These are phyloP conservation scores for Anguilla megastoma DNA, from an alignment of 2,797 vertebrate species.

Conservation along the genomic window DNA sequence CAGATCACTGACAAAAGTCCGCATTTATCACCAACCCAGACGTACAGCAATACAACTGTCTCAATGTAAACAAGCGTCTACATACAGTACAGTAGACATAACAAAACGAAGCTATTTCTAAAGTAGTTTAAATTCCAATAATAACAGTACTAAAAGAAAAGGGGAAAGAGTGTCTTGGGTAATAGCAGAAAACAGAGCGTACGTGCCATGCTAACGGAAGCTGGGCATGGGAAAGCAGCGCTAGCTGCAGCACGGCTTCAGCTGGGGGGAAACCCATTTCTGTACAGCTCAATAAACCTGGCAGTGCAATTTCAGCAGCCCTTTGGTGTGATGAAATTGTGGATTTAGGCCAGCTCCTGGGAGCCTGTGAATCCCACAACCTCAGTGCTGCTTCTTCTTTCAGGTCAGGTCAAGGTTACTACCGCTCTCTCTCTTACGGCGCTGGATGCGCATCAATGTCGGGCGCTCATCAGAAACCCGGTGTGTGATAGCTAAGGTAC, in stretches of 20 bases:
- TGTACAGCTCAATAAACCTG: slow-evolving; percentile 3
- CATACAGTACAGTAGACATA: slow-evolving; percentile 2
- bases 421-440: background rate
- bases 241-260: background rate
- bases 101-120: background rate
- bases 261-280: slow-evolving; percentile 13
- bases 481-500: background rate
- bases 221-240: background rate
- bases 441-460: background rate
- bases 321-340: slow-evolving; percentile 15
- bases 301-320: slow-evolving; percentile 7
- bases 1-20: background rate
- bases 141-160: background rate
- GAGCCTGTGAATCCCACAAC: slow-evolving; percentile 2
- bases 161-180: background rate
- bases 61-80: background rate
- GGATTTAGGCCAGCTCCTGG: slow-evolving; percentile 18
- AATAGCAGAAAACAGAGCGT: background rate
- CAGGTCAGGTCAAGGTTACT: slow-evolving; percentile 26
- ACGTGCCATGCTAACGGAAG: background rate
- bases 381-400: background rate
- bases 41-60: background rate
- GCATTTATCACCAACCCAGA: background rate
- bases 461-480: background rate
- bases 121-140: background rate